Percentiles rank a stretch among this genome's conserved stretches.
phyloP scores from a whole-genome alignment of 2,797 vertebrate species.

The Odontamblyopus lacepedii region DNA sequence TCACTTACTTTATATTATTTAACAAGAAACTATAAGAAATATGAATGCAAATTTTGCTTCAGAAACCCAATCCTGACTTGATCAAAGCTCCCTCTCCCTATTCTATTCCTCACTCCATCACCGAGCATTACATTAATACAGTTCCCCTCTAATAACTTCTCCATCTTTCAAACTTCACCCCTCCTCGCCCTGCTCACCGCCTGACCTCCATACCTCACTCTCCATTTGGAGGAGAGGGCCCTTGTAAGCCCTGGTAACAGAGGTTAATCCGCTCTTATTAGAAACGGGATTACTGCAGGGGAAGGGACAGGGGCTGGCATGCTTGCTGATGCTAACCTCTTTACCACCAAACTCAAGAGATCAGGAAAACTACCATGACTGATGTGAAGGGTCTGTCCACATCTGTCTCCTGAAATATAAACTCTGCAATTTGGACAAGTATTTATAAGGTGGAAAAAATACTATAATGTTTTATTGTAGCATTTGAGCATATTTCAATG shows the following conservation, averaged over 20 bases:
- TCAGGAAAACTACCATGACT: slow-evolving; percentile 48
- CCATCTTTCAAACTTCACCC: slow-evolving; percentile 59
- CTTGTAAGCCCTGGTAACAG: slow-evolving; percentile 74
- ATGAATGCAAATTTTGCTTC: background rate
- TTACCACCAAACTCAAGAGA: slow-evolving; percentile 31
- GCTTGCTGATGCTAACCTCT: slow-evolving; percentile 36
- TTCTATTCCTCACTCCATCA: slow-evolving; percentile 21
- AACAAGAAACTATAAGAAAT: no score
- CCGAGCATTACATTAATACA: slow-evolving; percentile 46
- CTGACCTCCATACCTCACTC: slow-evolving; percentile 66
- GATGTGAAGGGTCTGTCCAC: slow-evolving; percentile 45
- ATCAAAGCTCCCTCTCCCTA: slow-evolving; percentile 17
- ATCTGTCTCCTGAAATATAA: slow-evolving; percentile 13
- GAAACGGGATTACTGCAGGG: slow-evolving; percentile 71
- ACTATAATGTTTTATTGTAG: background rate
- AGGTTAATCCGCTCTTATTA: slow-evolving; percentile 80
- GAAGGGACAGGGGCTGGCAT: slow-evolving; percentile 50
- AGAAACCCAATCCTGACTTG: background rate
- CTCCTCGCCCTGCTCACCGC: slow-evolving; percentile 42
- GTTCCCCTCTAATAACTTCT: slow-evolving; percentile 61
- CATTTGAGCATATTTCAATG: background rate
- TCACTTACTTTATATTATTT: no score
- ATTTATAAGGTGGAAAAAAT: background rate
- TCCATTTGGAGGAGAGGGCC: slow-evolving; percentile 66
- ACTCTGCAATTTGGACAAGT: background rate